A percentile compares a stretch with the other conserved stretches of the same genome.
phyloP scores from a whole-genome alignment of 1,140 invertebrate species.

The Drosophila murphyi region DNA sequence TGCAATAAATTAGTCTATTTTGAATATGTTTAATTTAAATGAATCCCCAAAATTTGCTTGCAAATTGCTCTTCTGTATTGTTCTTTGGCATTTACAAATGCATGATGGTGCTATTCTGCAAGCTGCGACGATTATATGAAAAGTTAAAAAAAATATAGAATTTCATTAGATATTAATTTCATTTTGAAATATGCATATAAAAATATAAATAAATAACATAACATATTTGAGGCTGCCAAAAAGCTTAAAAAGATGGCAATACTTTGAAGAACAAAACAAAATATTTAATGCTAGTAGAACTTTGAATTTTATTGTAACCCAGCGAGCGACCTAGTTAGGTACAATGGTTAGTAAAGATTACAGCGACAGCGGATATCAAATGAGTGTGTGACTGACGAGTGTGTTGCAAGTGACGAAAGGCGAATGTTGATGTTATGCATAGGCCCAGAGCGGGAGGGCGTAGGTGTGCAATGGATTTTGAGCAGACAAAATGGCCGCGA shows the following conservation, averaged over 20 bases:
- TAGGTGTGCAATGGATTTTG: conserved; percentile 16
- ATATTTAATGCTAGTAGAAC: conserved; percentile 6
- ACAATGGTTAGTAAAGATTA: conserved; percentile 15
- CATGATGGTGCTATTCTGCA: conserved; percentile 84
- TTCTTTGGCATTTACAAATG: conserved; percentile 74
- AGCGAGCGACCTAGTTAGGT: conserved; percentile 16
- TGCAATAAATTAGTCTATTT: conserved; percentile 32
- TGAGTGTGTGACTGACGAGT: conserved; percentile 15
- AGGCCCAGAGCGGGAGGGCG: background rate
- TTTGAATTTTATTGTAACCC: conserved; percentile 7
- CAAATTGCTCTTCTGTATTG: conserved; percentile 13
- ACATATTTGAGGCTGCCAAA: conserved; percentile 32
- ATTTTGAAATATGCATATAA: conserved; percentile 28
- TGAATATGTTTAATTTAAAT: conserved; percentile 16
- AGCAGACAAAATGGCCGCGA: conserved; percentile 11
- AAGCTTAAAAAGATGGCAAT: conserved; percentile 75
- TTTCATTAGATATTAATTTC: conserved; percentile 42
- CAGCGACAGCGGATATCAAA: conserved; percentile 13
- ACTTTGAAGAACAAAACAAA: conserved; percentile 62
- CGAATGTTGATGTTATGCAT: conserved; percentile 18
- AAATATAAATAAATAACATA: conserved; percentile 16
- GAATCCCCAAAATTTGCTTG: conserved; percentile 7
- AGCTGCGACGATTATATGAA: conserved; percentile 67
- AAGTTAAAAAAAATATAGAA: conserved; percentile 34
- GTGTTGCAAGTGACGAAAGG: conserved; percentile 21